Evolutionary conservation across 2,113 vertebrate species (phyloP), one percentile per base, ranked within the genome.

Genomic region (Centropristis striata): DNA sequence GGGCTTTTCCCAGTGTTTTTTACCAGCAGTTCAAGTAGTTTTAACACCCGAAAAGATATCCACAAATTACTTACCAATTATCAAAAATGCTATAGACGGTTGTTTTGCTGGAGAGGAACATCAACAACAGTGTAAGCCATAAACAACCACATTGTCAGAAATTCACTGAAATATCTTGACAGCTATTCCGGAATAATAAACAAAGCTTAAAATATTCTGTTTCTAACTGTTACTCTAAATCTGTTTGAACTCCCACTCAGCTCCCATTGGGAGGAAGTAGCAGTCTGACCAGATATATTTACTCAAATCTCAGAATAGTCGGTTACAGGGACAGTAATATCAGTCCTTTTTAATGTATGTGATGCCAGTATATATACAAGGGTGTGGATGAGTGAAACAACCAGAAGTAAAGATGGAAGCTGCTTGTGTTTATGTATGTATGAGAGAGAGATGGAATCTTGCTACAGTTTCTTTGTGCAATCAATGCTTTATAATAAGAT

Each of bases 101-200:
- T n/a, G 27, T 15, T 39, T 53, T 16, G 6, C 25, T 21, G 15
- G 4, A 66, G 18, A 66, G 25, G 5, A 69, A 44, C 1, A 0
- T 20, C 39, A 37, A 15, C 51, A 47, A 23, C 20, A 58, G 25
- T 4, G 4, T 46, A 42, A 57, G 25, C 46, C 69, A 54, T 71
- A 69, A 73, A 80, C 50, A 65, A 57, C 51, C 65, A 81, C 21
- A 36, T 14, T 3, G 0, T 63, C 67, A 60, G 65, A 84, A 90
- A 81, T 58, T 16, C n/a, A 59, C 58, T 50, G 32, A 86, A 81
- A 76, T 77, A 73, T 76, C 64, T 54, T 39, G 55, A 75, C 25
- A 44, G 49, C 50, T 83, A 37, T 84, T 84, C 82, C 54, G 18
- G 65, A 90, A 86, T 63, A 85, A 89, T 81, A 86, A 90, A 92